Conservation (phyloP, 2,113 vertebrate species). For the Pholis gunnellus region DNA sequence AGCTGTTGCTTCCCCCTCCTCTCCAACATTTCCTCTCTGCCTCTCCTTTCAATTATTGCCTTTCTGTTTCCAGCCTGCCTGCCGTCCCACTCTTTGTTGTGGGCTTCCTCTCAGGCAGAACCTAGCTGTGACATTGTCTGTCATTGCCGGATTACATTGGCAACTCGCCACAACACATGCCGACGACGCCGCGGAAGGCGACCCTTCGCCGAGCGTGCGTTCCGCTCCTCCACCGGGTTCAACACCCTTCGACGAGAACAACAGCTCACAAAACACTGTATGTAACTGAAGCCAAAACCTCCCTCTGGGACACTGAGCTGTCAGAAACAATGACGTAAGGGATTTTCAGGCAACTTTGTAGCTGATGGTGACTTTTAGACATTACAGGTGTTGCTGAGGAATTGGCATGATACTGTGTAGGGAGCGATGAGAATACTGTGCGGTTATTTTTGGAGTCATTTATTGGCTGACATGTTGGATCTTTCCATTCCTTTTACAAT, state of each 20-base stretch:
- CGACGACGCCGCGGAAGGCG: slow-evolving; percentile 53
- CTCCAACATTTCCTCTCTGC: slow-evolving; percentile 38
- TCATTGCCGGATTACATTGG: slow-evolving; percentile 70
- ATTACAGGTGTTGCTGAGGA: slow-evolving; percentile 10
- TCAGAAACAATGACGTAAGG: slow-evolving; percentile 38
- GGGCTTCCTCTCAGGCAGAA: slow-evolving; percentile 66
- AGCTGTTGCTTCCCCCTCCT: slow-evolving; percentile 30
- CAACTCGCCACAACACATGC: slow-evolving; percentile 55
- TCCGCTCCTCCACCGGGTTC: slow-evolving; percentile 50
- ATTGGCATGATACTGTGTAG: neutral
- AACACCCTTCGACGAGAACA: slow-evolving; percentile 27
- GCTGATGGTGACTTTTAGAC: slow-evolving; percentile 42
- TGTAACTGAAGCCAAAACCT: slow-evolving; percentile 39
- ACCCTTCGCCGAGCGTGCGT: slow-evolving; percentile 37
- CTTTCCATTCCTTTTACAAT: slow-evolving; percentile 6
- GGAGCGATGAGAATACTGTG: slow-evolving; percentile 4
- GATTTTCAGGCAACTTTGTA: slow-evolving; percentile 63
- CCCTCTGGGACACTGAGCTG: slow-evolving; percentile 41
- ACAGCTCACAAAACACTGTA: slow-evolving; percentile 32
- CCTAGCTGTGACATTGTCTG: slow-evolving; percentile 74
- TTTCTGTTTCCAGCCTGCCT: slow-evolving; percentile 52
- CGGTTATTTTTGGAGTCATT: slow-evolving; percentile 15
- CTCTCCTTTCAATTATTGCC: slow-evolving; percentile 61
- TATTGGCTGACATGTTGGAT: slow-evolving; percentile 6
- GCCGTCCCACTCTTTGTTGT: slow-evolving; percentile 52